A percentile compares a stretch with the other conserved stretches of the same genome.
phyloP scores from a whole-genome alignment of 2,888 invertebrate species.

The Caenorhabditis angaria region DNA sequence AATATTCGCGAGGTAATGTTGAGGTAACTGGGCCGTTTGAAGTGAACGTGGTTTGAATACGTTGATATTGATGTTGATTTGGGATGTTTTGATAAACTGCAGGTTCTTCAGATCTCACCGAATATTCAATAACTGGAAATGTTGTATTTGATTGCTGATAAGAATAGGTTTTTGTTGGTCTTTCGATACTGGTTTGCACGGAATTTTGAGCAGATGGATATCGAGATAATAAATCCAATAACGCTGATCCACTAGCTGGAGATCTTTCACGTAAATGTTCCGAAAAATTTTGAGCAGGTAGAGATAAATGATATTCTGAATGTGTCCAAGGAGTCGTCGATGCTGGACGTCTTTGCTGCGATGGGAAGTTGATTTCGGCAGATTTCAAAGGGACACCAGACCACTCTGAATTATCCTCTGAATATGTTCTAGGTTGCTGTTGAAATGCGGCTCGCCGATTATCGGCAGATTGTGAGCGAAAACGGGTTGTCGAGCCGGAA shows the following conservation, averaged over 20 bases:
- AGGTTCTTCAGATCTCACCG: slow-evolving; percentile 35
- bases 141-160: slow-evolving; percentile 31
- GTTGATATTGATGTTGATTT: slow-evolving; percentile 22
- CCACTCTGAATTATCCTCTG: slow-evolving; percentile 31
- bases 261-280: slow-evolving; percentile 58
- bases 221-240: slow-evolving; percentile 55
- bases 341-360: slow-evolving; percentile 35
- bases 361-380: slow-evolving; percentile 41
- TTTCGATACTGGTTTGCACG: slow-evolving; percentile 40
- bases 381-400: slow-evolving; percentile 21
- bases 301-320: slow-evolving; percentile 36
- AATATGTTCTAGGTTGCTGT: slow-evolving; percentile 31
- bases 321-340: slow-evolving; percentile 43
- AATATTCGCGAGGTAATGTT: slow-evolving; percentile 21
- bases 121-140: slow-evolving; percentile 48
- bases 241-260: slow-evolving; percentile 58
- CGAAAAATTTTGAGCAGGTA: slow-evolving; percentile 32
- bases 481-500: slow-evolving; percentile 18
- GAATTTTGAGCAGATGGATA: slow-evolving; percentile 54
- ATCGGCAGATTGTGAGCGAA: slow-evolving; percentile 42
- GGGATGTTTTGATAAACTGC: slow-evolving; percentile 34
- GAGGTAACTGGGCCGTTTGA: slow-evolving; percentile 42
- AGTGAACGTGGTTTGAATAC: slow-evolving; percentile 36
- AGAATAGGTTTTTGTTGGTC: slow-evolving; percentile 21
- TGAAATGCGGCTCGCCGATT: slow-evolving; percentile 37